phyloP scores from a whole-genome alignment of 2,888 invertebrate species.

The Dolomedes plantarius region DNA sequence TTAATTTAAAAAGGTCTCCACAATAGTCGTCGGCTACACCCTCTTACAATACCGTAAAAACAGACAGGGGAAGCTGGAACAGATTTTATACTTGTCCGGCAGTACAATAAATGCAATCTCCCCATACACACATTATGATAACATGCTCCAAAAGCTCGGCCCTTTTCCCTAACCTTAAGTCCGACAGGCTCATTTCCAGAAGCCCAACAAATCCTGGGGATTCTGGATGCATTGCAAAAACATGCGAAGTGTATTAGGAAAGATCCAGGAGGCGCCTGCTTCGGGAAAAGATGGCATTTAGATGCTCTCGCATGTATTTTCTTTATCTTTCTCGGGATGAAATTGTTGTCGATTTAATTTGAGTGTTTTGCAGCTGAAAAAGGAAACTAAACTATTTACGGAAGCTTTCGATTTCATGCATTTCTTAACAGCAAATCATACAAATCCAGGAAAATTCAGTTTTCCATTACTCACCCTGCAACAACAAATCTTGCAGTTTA shows the following conservation, averaged over 20 bases:
- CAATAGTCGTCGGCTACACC: no score
- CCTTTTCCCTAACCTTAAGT: constrained; percentile 18
- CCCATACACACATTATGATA: constrained; percentile 47
- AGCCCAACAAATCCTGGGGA: constrained; percentile 52
- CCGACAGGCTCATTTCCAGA: constrained; percentile 32
- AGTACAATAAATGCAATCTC: constrained; percentile 37
- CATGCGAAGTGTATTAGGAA: constrained; percentile 37
- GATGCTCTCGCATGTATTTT: no score
- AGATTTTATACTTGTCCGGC: constrained; percentile 26
- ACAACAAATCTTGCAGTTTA: no score
- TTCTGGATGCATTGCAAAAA: constrained; percentile 42
- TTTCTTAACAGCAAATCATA: no score
- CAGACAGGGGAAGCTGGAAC: neutral
- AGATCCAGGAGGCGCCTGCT: constrained; percentile 29
- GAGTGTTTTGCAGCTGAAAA: no score
- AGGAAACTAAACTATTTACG: no score
- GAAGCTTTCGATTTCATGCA: no score
- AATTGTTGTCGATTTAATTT: no score
- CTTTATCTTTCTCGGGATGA: no score
- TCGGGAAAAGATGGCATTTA: neutral
- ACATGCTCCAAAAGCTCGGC: constrained; percentile 10
- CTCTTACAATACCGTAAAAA: constrained; percentile 61
- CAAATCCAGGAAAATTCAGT: no score
- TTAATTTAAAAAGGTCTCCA: no score
- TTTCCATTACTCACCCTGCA: no score